Percentiles rank a stretch among this genome's conserved stretches.
Evolutionary conservation across 2,888 invertebrate species (phyloP).

Genomic region (Cheilosia soror): DNA sequence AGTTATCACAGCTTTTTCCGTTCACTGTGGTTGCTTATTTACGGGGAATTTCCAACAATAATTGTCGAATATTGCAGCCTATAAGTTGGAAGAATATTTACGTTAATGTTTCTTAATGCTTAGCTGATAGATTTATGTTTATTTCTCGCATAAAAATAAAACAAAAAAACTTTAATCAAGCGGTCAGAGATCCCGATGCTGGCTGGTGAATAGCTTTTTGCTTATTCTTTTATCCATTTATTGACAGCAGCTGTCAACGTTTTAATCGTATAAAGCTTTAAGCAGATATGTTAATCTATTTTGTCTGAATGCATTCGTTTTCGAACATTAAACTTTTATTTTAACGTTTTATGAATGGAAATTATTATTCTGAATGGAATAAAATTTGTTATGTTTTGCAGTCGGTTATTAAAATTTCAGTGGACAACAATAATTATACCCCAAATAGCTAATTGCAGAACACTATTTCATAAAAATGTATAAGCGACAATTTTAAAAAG

Average conservation of each 20-base stretch:
- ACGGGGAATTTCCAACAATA: constrained; percentile 16
- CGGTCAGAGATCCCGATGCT: constrained; percentile 65
- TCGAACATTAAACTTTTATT: background rate
- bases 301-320: background rate
- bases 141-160: constrained; percentile 61
- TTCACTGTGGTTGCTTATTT: constrained; percentile 32
- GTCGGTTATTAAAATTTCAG: too few species aligned
- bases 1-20: constrained; percentile 70
- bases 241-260: constrained; percentile 71
- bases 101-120: constrained; percentile 8
- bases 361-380: too few species aligned
- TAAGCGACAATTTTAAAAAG: too few species aligned
- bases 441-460: too few species aligned
- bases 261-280: constrained; percentile 27
- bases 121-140: constrained; percentile 44
- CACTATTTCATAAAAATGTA: too few species aligned
- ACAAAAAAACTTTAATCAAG: constrained; percentile 62
- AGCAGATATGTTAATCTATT: constrained; percentile 14
- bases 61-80: background rate
- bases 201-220: constrained; percentile 65
- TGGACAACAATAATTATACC: too few species aligned
- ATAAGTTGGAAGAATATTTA: background rate
- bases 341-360: too few species aligned
- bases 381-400: too few species aligned
- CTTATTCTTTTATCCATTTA: constrained; percentile 40